These are phyloP conservation scores for Siniperca chuatsi DNA, from an alignment of 2,113 vertebrate genomes.

Conservation along the genomic window DNA sequence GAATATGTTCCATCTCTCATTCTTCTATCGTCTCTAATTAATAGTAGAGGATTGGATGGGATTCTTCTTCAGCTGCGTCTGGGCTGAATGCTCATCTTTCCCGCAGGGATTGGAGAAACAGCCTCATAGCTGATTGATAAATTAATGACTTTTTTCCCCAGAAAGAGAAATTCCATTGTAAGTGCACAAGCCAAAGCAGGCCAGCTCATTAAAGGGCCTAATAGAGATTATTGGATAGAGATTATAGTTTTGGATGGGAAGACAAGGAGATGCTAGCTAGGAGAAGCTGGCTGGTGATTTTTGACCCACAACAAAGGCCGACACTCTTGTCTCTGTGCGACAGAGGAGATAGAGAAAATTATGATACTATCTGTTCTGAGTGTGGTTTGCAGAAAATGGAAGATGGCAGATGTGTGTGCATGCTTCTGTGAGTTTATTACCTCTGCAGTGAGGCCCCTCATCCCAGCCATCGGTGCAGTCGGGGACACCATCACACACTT, in stretches of 20 bases:
- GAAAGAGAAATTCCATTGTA: constrained; percentile 53
- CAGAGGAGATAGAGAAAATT: not conserved
- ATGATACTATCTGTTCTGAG: not conserved
- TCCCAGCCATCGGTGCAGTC: constrained; percentile 94
- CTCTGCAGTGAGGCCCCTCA: constrained; percentile 93
- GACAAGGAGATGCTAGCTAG: constrained; percentile 19
- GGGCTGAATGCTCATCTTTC: constrained; percentile 56
- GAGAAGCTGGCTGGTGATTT: constrained; percentile 5
- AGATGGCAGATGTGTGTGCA: not conserved
- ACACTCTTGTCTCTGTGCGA: not conserved
- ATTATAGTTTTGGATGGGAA: constrained; percentile 36
- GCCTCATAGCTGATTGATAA: constrained; percentile 61
- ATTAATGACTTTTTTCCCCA: constrained; percentile 65
- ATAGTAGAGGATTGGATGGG: constrained; percentile 58
- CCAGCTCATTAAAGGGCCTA: constrained; percentile 54
- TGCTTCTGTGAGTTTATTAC: constrained; percentile 76
- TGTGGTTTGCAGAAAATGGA: not conserved
- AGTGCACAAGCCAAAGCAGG: constrained; percentile 26
- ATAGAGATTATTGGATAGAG: constrained; percentile 44
- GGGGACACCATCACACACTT: constrained; percentile 89
- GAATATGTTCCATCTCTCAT: constrained; percentile 42
- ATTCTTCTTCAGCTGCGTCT: constrained; percentile 55
- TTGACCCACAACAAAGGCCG: constrained; percentile 16
- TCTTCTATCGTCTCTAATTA: constrained; percentile 61
- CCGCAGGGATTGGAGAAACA: constrained; percentile 29